Evolutionary conservation across 1,140 invertebrate genomes (phyloP), one percentile per base, ranked within the genome.

Genomic region (Notospermus geniculatus): DNA sequence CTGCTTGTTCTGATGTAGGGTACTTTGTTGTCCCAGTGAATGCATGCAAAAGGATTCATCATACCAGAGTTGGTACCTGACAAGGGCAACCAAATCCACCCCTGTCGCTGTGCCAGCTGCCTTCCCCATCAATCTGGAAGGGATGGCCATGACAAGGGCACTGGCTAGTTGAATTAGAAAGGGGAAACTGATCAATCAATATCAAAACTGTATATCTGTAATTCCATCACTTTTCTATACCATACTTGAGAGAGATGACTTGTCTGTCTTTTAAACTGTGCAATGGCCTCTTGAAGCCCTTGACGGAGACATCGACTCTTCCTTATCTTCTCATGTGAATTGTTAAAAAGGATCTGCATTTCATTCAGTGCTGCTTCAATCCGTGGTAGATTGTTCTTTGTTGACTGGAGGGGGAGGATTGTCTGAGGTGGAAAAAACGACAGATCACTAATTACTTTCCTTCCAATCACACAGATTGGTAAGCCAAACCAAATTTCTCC

Each of bases 351-450:
- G 2, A 2, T 53, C 19, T 53, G 59, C 1, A 73, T n/a, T n/a
- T 71, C 71, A 50, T 32, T 55, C 32, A 70, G 28, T 7, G 70
- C 64, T 30, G 52, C 46, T 50, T 68, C 64, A 36, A 73, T 57
- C 23, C 65, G 59, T 17, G 46, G 52, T 41, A 63, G 66, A 52
- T 71, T 71, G 59, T 64, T 67, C 45, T 65, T 71, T n/a, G 69
- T 64, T 54, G 64, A 64, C 4, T 64, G 67, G 17, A 71, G 60
- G 1, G 71, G 71, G 23, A 71, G 56, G 7, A 71, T 36, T 1
- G 71, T 15, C 71, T 73, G 59, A 22, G 62, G 53, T 32, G 17
- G 4, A 17, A 43, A 32, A 19, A 45, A 46, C 17, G 5, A 56
- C n/a, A 50, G n/a, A 27, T 7, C 5, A 50, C n/a, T 5, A 19